These are phyloP conservation scores for Chelon labrosus DNA, from an alignment of 2,797 vertebrate species.

Conservation along the genomic window DNA sequence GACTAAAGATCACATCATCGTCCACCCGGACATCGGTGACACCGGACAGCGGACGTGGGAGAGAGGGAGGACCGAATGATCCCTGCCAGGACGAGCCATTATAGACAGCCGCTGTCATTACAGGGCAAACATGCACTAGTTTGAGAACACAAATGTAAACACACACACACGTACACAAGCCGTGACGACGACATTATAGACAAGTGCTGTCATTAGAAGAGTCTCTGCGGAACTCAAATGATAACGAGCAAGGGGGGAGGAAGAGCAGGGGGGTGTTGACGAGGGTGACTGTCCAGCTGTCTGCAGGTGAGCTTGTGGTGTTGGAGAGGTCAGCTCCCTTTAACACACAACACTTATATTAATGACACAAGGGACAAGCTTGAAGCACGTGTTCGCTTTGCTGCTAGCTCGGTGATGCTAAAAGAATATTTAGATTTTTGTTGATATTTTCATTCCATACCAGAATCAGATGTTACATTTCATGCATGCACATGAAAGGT, in stretches of 20 bases:
- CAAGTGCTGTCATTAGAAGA: constrained; percentile 94
- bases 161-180: constrained; percentile 55
- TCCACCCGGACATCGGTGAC: constrained; percentile 95
- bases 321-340: constrained; percentile 69
- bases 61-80: constrained; percentile 88
- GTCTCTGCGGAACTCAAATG: constrained; percentile 91
- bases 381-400: background rate
- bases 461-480: background rate
- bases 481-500: background rate
- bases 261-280: constrained; percentile 33
- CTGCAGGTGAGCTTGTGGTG: constrained; percentile 73
- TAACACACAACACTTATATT: constrained; percentile 26
- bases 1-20: constrained; percentile 99
- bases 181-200: constrained; percentile 93
- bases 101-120: constrained; percentile 99
- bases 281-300: constrained; percentile 71
- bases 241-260: constrained; percentile 69
- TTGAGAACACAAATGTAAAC: constrained; percentile 52
- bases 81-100: constrained; percentile 94
- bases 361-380: constrained; percentile 1
- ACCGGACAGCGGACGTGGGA: constrained; percentile 77
- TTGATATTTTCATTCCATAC: background rate
- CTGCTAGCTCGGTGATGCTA: background rate
- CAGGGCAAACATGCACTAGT: constrained; percentile 76
- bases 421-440: background rate